Conservation (phyloP, 2,888 invertebrate genomes). For the Macropis europaea region DNA sequence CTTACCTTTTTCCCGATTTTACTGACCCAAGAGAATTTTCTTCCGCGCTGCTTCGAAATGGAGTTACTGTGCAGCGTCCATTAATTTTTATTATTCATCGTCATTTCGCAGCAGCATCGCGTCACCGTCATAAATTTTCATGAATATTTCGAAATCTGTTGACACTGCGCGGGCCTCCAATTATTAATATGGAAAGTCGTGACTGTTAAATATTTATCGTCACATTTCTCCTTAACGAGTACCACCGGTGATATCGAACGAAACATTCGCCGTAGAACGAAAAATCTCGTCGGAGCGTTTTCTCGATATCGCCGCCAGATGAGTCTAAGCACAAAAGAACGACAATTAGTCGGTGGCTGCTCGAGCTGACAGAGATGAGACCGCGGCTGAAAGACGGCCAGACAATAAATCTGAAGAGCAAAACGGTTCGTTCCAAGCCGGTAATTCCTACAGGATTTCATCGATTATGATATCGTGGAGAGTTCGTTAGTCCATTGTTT, state of each 20-base stretch:
- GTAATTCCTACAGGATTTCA: slow-evolving; percentile 8
- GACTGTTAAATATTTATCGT: slow-evolving; percentile 25
- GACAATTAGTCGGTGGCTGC: too few species aligned
- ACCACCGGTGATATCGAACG: too few species aligned
- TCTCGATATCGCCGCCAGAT: not conserved
- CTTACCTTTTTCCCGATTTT: not conserved
- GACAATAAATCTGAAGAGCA: too few species aligned
- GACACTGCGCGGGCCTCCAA: not conserved
- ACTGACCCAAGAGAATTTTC: not conserved
- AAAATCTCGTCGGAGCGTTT: not conserved
- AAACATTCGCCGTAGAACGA: not conserved
- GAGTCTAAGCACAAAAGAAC: too few species aligned
- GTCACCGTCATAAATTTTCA: slow-evolving; percentile 16
- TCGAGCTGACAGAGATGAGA: not conserved
- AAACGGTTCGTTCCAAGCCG: not conserved
- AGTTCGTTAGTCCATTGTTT: slow-evolving; percentile 11
- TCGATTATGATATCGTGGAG: slow-evolving; percentile 1
- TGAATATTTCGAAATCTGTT: slow-evolving; percentile 23
- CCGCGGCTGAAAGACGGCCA: not conserved
- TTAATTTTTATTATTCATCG: slow-evolving; percentile 31
- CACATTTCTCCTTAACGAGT: not conserved
- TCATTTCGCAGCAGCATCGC: slow-evolving; percentile 5
- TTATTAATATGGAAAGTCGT: slow-evolving; percentile 21
- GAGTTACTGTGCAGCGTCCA: not conserved
- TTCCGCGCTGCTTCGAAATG: not conserved